Conservation (phyloP, 2,888 invertebrate genomes). For the Polydesmus complanatus region DNA sequence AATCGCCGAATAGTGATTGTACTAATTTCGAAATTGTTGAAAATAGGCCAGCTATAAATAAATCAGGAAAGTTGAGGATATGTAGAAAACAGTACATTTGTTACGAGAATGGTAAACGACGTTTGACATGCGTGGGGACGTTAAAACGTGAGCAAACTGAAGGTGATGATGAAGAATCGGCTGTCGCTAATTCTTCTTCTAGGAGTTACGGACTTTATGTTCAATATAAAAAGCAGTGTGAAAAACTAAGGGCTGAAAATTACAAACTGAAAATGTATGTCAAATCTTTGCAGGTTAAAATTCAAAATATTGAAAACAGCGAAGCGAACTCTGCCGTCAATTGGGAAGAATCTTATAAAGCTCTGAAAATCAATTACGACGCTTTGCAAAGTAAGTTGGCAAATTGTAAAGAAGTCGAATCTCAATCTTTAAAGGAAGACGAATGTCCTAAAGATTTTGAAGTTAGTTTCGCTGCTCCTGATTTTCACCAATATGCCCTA, state of each 20-base stretch:
- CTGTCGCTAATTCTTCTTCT: not conserved
- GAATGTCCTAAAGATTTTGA: no score
- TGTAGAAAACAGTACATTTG: no score
- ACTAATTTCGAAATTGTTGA: not conserved
- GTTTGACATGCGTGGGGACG: no score
- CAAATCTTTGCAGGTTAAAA: not conserved
- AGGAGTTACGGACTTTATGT: no score
- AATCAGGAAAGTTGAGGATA: no score
- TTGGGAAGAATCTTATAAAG: not conserved
- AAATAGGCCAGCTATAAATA: no score
- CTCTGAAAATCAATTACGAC: not conserved
- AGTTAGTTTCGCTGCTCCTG: no score
- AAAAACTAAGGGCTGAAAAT: not conserved
- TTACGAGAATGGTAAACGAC: not conserved
- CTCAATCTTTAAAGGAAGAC: no score
- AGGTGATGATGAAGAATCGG: not conserved
- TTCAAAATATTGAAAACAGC: not conserved
- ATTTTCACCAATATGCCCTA: no score
- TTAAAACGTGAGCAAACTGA: not conserved
- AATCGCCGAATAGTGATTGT: not conserved
- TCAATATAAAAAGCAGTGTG: no score
- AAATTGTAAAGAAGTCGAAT: not conserved
- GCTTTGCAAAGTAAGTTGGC: not conserved
- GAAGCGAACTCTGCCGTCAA: no score
- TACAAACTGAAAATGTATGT: not conserved